These are phyloP conservation scores for Sminthurides aquaticus DNA, from an alignment of 2,888 invertebrate genomes.

Conservation along the genomic window DNA sequence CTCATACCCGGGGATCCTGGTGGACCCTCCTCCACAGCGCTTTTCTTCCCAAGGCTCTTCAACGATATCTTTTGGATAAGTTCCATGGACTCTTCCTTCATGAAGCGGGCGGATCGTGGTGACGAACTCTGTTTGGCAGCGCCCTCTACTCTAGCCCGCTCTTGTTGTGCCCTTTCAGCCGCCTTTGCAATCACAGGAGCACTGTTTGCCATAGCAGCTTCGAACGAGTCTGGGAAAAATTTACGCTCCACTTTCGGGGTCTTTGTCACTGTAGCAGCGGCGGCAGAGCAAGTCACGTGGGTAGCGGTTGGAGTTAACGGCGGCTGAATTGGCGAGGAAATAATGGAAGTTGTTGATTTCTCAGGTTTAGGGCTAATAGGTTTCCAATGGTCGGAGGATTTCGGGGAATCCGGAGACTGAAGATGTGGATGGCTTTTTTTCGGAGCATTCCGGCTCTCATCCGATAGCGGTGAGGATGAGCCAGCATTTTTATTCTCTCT, in stretches of 20 bases:
- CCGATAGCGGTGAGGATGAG: not conserved
- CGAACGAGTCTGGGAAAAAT: not conserved
- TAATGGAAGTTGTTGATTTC: slow-evolving; percentile 21
- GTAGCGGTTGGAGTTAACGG: not conserved
- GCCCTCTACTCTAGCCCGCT: not conserved
- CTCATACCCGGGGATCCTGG: not conserved
- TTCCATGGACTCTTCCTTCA: slow-evolving; percentile 3
- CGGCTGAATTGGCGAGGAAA: not conserved
- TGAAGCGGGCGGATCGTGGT: slow-evolving; percentile 4
- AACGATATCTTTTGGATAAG: not conserved
- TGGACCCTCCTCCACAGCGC: not conserved
- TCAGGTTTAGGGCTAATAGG: slow-evolving; percentile 32
- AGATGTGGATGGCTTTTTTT: not conserved
- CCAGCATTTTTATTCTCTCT: not conserved
- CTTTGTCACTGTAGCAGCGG: not conserved
- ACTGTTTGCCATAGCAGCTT: not conserved
- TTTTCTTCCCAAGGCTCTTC: slow-evolving; percentile 1
- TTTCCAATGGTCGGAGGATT: slow-evolving; percentile 39
- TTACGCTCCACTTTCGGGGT: not conserved
- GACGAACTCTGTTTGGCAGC: not conserved
- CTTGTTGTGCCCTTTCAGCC: not conserved
- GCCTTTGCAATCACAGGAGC: not conserved
- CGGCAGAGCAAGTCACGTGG: not conserved
- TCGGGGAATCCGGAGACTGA: slow-evolving; percentile 34
- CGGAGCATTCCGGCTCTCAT: not conserved